These are phyloP conservation scores for Caenorhabditis becei DNA, from an alignment of 2,888 invertebrate genomes.

Conservation along the genomic window DNA sequence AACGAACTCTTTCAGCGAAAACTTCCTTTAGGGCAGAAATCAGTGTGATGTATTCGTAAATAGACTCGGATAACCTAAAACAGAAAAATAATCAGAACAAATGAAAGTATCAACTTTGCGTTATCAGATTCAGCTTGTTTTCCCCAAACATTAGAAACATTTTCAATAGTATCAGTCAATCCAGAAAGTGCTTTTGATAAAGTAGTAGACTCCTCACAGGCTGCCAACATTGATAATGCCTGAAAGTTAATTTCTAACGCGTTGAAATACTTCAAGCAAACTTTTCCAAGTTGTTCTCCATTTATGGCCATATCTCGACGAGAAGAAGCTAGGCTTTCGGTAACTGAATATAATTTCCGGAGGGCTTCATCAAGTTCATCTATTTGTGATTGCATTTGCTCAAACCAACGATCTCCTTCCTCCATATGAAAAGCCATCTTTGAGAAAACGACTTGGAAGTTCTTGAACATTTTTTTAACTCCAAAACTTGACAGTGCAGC, in stretches of 20 bases:
- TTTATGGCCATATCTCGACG: constrained; percentile 89
- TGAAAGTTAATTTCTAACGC: constrained; percentile 77
- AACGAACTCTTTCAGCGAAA: constrained; percentile 88
- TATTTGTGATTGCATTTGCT: constrained; percentile 93
- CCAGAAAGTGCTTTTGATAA: constrained; percentile 92
- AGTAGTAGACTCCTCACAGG: constrained; percentile 93
- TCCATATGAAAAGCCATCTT: constrained; percentile 99
- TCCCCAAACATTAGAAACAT: constrained; percentile 89
- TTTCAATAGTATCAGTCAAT: constrained; percentile 87
- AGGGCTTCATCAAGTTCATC: constrained; percentile 90
- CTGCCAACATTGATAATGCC: constrained; percentile 91
- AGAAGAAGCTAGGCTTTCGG: constrained; percentile 91
- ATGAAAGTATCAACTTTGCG: constrained; percentile 83
- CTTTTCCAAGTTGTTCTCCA: constrained; percentile 85
- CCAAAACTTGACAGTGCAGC: constrained; percentile 96
- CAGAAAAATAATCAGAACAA: constrained; percentile 25
- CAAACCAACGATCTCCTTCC: constrained; percentile 99
- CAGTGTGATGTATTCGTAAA: constrained; percentile 69
- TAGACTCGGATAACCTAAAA: constrained; percentile 66
- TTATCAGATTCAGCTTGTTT: constrained; percentile 97
- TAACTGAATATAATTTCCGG: constrained; percentile 87
- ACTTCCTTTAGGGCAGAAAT: constrained; percentile 78
- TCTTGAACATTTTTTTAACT: constrained; percentile 88
- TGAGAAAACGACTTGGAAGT: constrained; percentile 86
- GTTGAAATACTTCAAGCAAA: constrained; percentile 8